Evolutionary conservation across 2,797 vertebrate species (phyloP).

Genomic region (Bovichtus variegatus): DNA sequence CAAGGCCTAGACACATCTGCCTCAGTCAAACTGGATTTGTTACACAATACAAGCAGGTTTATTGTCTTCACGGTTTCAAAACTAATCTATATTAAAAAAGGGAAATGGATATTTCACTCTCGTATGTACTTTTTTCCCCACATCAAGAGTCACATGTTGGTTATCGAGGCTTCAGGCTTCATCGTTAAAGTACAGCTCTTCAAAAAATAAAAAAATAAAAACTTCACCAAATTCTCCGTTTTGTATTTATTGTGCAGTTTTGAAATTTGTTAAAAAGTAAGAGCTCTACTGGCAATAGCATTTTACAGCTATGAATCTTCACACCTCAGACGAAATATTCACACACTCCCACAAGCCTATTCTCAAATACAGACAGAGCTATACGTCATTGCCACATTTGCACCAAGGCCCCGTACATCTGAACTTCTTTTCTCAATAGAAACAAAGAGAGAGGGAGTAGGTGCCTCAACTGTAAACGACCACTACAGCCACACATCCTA

Average conservation of each 20-base stretch:
- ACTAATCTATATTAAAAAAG: background rate
- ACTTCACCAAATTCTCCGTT: background rate
- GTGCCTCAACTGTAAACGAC: conserved; percentile 1
- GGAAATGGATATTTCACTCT: background rate
- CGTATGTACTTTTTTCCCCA: background rate
- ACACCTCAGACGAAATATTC: conserved; percentile 59
- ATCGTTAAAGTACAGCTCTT: background rate
- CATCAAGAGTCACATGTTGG: background rate
- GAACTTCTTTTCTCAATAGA: conserved; percentile 37
- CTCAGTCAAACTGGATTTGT: conserved; percentile 4
- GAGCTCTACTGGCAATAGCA: conserved; percentile 28
- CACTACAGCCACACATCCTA: background rate
- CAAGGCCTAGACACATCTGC: background rate
- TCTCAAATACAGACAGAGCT: conserved; percentile 51
- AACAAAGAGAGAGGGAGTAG: background rate
- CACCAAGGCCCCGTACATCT: conserved; percentile 10
- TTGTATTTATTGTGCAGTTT: conserved; percentile 12
- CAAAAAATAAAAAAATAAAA: background rate
- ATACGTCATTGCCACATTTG: conserved; percentile 39
- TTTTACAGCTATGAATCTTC: conserved; percentile 59
- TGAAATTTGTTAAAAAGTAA: conserved; percentile 31
- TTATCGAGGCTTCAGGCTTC: background rate
- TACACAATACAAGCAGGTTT: background rate
- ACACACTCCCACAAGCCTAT: conserved; percentile 66
- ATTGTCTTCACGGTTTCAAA: background rate